Evolutionary conservation across 2,797 vertebrate species (phyloP).

Genomic region (Pelochelys cantorii): DNA sequence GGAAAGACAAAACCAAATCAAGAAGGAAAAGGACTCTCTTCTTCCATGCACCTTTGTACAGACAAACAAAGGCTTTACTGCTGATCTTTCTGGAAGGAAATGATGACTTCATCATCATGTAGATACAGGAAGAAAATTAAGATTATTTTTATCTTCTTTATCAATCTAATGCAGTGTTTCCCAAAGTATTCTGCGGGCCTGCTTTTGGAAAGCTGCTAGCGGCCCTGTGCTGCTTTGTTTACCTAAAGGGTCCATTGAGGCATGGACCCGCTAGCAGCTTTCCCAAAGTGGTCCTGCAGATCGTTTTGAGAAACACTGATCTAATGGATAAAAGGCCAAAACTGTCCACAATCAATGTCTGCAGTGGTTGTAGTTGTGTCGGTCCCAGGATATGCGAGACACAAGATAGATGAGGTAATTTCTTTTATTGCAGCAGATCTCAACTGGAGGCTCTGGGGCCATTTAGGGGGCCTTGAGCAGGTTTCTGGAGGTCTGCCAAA

Average conservation of each 20-base stretch:
- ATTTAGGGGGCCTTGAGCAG: too few species aligned
- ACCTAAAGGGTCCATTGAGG: too few species aligned
- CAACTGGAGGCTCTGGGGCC: too few species aligned
- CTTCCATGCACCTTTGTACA: constrained; percentile 59
- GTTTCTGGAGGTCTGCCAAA: too few species aligned
- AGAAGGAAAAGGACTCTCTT: constrained; percentile 38
- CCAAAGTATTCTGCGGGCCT: too few species aligned
- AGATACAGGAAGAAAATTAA: constrained; percentile 46
- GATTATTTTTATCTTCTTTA: constrained; percentile 44
- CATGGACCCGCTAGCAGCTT: too few species aligned
- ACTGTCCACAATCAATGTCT: not conserved
- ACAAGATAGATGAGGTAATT: not conserved
- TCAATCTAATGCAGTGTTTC: not conserved
- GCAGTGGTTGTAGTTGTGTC: not conserved
- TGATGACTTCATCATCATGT: constrained; percentile 38
- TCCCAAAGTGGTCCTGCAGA: too few species aligned
- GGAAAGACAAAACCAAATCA: constrained; percentile 49
- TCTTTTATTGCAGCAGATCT: not conserved
- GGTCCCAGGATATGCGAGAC: not conserved
- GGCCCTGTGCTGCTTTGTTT: too few species aligned
- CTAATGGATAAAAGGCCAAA: not conserved
- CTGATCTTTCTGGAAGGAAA: constrained; percentile 50
- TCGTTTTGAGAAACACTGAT: not conserved
- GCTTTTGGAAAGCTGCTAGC: too few species aligned
- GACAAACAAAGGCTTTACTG: constrained; percentile 5